These are phyloP conservation scores for Danio rerio DNA, from an alignment of 2,113 vertebrate genomes.

Conservation along the genomic window DNA sequence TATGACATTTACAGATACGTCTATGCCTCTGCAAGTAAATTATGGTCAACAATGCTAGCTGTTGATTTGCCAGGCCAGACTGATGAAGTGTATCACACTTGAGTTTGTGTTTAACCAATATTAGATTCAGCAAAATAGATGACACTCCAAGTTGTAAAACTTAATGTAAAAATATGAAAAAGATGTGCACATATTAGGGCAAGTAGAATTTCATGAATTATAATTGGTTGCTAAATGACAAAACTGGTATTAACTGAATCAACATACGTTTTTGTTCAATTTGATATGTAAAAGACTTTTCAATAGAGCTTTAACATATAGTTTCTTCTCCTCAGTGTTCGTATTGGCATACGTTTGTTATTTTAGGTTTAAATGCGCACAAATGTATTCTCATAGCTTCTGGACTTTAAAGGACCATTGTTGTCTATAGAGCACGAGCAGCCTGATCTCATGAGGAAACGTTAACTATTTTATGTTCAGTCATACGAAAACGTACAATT, in stretches of 20 bases:
- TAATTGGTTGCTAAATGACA: not conserved
- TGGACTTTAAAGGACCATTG: no score
- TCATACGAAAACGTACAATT: no score
- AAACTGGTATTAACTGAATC: not conserved
- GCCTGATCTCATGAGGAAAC: no score
- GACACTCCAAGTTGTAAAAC: not conserved
- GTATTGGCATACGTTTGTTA: no score
- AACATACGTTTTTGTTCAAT: not conserved
- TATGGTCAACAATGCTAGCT: not conserved
- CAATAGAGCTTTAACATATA: no score
- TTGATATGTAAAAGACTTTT: not conserved
- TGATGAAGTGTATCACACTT: not conserved
- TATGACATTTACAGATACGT: not conserved
- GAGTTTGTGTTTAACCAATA: not conserved
- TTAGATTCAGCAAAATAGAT: not conserved
- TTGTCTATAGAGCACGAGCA: no score
- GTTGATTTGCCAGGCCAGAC: not conserved
- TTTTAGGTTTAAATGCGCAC: no score
- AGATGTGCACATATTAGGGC: not conserved
- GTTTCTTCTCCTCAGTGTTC: no score
- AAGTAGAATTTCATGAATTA: not conserved
- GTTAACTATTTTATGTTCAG: no score
- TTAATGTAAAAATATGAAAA: not conserved
- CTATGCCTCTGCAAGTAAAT: slow-evolving; percentile 14
- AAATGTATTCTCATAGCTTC: no score